These are phyloP conservation scores for Campoplex capitator DNA, from an alignment of 2,888 invertebrate species.

Conservation along the genomic window DNA sequence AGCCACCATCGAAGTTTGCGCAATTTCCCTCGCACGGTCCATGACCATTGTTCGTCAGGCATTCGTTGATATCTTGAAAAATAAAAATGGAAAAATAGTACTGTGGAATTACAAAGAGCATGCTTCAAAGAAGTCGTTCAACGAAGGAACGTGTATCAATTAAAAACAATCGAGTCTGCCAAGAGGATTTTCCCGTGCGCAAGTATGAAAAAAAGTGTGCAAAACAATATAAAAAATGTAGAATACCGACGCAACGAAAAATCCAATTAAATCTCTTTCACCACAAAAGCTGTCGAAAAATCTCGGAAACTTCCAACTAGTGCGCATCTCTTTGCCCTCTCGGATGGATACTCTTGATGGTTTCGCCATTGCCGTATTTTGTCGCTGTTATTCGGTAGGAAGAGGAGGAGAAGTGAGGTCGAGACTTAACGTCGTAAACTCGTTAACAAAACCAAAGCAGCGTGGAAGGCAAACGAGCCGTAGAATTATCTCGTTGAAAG, in stretches of 20 bases:
- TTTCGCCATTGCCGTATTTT: slow-evolving; percentile 46
- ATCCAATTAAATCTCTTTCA: slow-evolving; percentile 60
- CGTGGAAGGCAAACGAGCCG: slow-evolving; percentile 40
- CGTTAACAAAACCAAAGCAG: slow-evolving; percentile 57
- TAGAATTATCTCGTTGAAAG: slow-evolving; percentile 53
- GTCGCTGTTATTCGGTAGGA: not conserved
- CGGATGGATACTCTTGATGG: slow-evolving; percentile 45
- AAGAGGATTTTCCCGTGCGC: not conserved
- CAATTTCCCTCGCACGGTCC: slow-evolving; percentile 89
- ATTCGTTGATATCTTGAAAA: slow-evolving; percentile 87
- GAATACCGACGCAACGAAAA: slow-evolving; percentile 38
- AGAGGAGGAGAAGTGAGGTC: not conserved
- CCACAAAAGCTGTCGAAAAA: slow-evolving; percentile 23
- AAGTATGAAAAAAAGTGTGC: not conserved
- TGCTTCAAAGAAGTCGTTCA: not conserved
- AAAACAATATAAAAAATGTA: slow-evolving; percentile 12
- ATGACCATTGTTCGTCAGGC: slow-evolving; percentile 87
- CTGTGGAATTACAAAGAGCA: not conserved
- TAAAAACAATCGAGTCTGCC: slow-evolving; percentile 13
- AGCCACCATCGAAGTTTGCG: slow-evolving; percentile 87
- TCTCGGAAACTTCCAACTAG: slow-evolving; percentile 19
- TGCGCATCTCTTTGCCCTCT: slow-evolving; percentile 46
- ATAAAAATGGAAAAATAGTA: not conserved
- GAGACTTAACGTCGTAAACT: slow-evolving; percentile 55
- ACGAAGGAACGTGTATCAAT: slow-evolving; percentile 12